These are phyloP conservation scores for Tichodroma muraria DNA, from an alignment of 2,113 vertebrate species.

Conservation along the genomic window DNA sequence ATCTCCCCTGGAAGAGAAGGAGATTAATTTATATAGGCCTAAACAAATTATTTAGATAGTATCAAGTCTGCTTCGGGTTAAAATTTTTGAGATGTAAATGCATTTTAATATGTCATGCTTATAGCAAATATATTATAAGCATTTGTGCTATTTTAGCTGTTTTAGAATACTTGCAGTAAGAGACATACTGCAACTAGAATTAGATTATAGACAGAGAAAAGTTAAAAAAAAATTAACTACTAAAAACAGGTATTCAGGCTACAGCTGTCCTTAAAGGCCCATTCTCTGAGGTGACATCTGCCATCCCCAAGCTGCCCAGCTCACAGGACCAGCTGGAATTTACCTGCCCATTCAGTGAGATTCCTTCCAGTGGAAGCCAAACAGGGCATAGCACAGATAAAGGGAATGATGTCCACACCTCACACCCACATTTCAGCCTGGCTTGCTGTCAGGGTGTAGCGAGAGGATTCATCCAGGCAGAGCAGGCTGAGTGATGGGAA, in stretches of 20 bases:
- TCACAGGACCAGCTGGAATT: not conserved
- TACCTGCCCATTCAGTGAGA: not conserved
- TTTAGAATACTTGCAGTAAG: not conserved
- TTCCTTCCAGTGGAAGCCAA: not conserved
- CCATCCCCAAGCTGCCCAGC: not conserved
- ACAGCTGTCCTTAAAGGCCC: not conserved
- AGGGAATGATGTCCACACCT: not conserved
- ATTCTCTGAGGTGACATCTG: not conserved
- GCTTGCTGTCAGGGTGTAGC: not conserved
- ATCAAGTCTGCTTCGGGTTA: not conserved
- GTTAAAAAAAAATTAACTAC: not conserved
- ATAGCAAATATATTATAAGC: not conserved
- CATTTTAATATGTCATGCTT: not conserved
- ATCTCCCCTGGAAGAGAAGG: not conserved
- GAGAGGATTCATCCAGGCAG: not conserved
- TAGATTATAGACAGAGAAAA: not conserved
- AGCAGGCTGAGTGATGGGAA: not conserved
- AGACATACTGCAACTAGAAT: not conserved
- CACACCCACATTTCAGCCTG: not conserved
- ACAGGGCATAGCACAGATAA: not conserved
- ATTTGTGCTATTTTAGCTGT: not conserved
- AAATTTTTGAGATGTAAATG: conserved; percentile 17
- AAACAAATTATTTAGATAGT: conserved; percentile 34
- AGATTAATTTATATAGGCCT: not conserved
- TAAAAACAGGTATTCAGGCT: not conserved